Evolutionary conservation across 2,113 vertebrate species (phyloP).

Genomic region (Entomyzon cyanotis): DNA sequence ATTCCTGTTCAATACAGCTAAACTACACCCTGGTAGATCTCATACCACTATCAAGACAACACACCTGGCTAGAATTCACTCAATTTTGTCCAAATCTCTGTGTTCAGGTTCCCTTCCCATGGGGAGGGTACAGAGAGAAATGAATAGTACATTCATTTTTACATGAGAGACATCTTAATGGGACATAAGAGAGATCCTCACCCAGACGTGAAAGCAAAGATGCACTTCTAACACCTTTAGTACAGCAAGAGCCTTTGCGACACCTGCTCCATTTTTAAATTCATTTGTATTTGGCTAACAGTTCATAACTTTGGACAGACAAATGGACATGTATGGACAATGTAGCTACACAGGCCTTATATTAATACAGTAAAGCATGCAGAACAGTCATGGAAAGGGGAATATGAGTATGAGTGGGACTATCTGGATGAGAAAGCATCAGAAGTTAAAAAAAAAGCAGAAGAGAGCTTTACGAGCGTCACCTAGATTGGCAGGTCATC

Average conservation of each 20-base stretch:
- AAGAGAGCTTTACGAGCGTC: accelerated
- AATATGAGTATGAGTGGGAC: neutral
- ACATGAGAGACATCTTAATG: neutral
- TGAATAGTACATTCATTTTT: neutral
- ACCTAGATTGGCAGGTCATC: neutral
- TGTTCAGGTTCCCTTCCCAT: neutral
- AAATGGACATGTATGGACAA: neutral
- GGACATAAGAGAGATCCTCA: neutral
- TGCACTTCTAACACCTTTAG: neutral
- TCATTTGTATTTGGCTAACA: neutral
- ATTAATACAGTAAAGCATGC: neutral
- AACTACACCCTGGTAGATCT: neutral
- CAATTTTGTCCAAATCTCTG: neutral
- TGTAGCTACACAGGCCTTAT: neutral
- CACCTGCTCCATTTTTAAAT: neutral
- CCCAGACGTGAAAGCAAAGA: neutral
- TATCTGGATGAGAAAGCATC: neutral
- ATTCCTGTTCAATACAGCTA: neutral
- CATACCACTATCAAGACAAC: accelerated
- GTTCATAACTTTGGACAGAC: neutral
- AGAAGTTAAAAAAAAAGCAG: neutral
- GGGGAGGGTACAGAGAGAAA: neutral
- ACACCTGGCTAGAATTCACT: neutral
- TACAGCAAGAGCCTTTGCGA: neutral
- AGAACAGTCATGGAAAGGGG: neutral